Evolutionary conservation across 2,888 invertebrate genomes (phyloP), one percentile per base, ranked within the genome.

Genomic region (Drosophila affinis): DNA sequence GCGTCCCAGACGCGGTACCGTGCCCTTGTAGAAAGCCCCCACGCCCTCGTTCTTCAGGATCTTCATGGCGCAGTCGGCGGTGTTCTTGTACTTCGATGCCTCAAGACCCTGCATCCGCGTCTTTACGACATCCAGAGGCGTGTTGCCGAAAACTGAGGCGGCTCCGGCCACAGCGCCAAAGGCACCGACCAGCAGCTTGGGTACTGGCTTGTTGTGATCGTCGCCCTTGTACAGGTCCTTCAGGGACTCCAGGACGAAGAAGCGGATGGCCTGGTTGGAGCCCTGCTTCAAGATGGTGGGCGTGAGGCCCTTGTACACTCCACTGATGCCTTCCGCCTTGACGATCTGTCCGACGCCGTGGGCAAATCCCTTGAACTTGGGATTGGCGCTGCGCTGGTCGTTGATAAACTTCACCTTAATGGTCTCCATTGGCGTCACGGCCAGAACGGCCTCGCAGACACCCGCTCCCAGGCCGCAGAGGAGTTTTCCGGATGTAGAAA

Each of bases 101-200:
- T 99, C 99, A 53, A 99, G 93, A n/a, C 99, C 99, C 93, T 99
- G 99, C 99, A 99, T 99, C 77, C 99, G 94, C 3, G 99, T 99
- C 93, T 99, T 99, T 18, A 99, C 96, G 14, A 99, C 99, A 93
- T 99, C 99, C 76, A 99, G 94, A 0, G 99, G 99, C 1, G 99
- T 99, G 92, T 99, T 99, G 47, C 99, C 99, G 93, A 98, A 98
- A 0, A 99, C 99, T 14, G 98, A 98, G 3, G 97, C 97, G 34
- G 99, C 99, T 71, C 95, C 99, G 67, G 99, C 99, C 49, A 97
- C 88, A 29, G 97, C 98, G 91, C 99, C 99, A 92, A 99, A 98
- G 27, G 94, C 89, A 49, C 98, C 99, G 0, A 97, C 96, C n/a
- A 98, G 89, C 62, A 95, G 92, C 90, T 98, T 98, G 24, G 98